Base-by-base conservation (phyloP, 2,888 invertebrate species). In the Ophioninae sp. region DNA sequence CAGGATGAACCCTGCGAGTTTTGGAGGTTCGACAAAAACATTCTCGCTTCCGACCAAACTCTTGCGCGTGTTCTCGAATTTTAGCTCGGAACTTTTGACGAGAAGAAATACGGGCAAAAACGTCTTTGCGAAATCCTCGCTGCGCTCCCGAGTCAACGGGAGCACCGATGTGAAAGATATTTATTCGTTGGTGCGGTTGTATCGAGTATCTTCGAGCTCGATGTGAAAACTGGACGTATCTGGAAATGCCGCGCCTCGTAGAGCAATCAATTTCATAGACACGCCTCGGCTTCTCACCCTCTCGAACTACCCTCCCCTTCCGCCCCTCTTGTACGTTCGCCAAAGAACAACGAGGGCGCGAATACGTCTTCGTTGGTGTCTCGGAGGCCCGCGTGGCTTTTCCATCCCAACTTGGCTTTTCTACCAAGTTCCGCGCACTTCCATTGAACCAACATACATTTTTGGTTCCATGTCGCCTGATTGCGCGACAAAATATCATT, bases 261-360 rank as follows among this genome's bases (percentile, higher is more conserved):
- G 82, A 82, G 79, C 82, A 82, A 82, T 82, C 82, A 82, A 82
- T 82, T 82, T 82, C 65, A 69, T 65, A 64, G 82, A 82, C 78
- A 74, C 74, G 78, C 65, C 74, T 20, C 69, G 6, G 7, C 44
- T 44, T 7, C 7, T 7, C 10, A 10, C 44, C 44, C 7, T 7
- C 44, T 17, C 65, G 1, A 57, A 21, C 78, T 59, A 56, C 67
- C 68, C 56, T 65, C 37, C 67, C 61, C 67, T 74, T 56, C 56
- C 37, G 50, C 37, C 20, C 37, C 30, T 23, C 39, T 61, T 44
- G 23, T n/a, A 65, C 68, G 37, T 39, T 57, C 41, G 10, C 68
- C 62, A 37, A 44, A 70, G 74, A 74, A 70, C 21, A 61, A 44
- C 57, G 39, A 74, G 67, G 30, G 7, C 50, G 62, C 20, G 61